Evolutionary conservation across 2,113 vertebrate species (phyloP).

Genomic region (Tragelaphus strepsiceros): DNA sequence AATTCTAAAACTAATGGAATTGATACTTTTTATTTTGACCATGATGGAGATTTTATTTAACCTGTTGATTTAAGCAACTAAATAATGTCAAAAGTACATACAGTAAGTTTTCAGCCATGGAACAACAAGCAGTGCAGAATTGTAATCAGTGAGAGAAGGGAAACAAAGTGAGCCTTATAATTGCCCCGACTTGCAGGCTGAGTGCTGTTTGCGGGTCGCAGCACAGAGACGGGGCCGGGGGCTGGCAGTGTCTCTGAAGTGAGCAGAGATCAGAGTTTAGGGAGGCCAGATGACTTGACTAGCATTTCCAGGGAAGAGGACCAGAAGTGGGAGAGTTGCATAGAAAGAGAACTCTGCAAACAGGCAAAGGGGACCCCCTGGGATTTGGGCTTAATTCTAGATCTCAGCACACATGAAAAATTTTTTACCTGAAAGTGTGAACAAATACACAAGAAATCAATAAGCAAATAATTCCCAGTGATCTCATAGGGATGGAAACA

Average conservation of each 20-base stretch:
- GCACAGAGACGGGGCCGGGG: rapidly evolving
- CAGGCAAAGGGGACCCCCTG: neutral
- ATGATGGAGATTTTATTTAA: neutral
- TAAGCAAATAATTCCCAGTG: neutral
- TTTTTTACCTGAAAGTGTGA: neutral
- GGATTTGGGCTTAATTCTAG: neutral
- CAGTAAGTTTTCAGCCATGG: neutral
- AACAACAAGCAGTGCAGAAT: neutral
- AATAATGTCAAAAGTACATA: neutral
- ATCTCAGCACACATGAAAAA: neutral
- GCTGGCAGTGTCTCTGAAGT: neutral
- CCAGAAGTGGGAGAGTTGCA: neutral
- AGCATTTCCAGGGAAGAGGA: neutral
- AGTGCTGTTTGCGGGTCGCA: neutral
- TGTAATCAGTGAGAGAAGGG: neutral
- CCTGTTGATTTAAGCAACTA: neutral
- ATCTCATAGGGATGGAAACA: neutral
- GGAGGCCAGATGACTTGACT: neutral
- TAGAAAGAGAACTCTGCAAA: neutral
- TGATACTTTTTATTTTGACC: neutral
- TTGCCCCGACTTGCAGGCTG: neutral
- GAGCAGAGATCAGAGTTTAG: neutral
- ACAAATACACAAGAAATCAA: neutral
- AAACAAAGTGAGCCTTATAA: neutral
- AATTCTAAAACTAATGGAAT: neutral